Evolutionary conservation across 2,797 vertebrate species (phyloP), one percentile per base, ranked within the genome.

Genomic region (Thunnus albacares): DNA sequence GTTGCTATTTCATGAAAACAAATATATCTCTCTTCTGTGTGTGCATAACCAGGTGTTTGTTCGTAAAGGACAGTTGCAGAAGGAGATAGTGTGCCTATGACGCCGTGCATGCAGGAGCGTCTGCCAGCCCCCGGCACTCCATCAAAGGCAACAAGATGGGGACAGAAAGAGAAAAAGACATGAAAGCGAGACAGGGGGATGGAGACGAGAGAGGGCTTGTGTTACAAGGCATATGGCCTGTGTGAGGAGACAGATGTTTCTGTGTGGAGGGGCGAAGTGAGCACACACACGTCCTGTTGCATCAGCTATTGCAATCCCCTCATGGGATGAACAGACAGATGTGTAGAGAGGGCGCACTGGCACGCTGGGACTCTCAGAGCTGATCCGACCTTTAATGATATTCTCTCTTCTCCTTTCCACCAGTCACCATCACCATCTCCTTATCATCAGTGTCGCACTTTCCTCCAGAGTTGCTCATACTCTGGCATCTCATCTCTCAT

Each of bases 241-340:
- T 77, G 69, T 68, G 82, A 70, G 75, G 64, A 89, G 88, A 75
- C 93, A 94, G 90, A 92, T 93, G 93, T 90, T 89, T 70, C 69
- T 86, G 74, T 77, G 89, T 56, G 71, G 79, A 86, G 75, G 65
- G 67, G 74, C 82, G 85, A 90, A 81, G 88, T 86, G 89, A 82
- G 80, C n/a, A 11, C 72, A 56, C 70, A 58, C 67, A 65, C 17
- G 8, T 73, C 85, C 87, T 88, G 73, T 87, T 87, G 73, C 75
- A 8, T 75, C 77, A 80, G 85, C 67, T 67, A 57, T 63, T 60
- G 77, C 71, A 51, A 33, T 18, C 53, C 71, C 71, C 79, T 69
- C 53, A 15, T 60, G 87, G 86, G 81, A 75, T 11, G 59, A 79
- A 52, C 47, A 87, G 71, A 79, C 92, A 91, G 91, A 89, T 90